These are phyloP conservation scores for Drosophila anomalata DNA, from an alignment of 2,888 invertebrate species.

Conservation along the genomic window DNA sequence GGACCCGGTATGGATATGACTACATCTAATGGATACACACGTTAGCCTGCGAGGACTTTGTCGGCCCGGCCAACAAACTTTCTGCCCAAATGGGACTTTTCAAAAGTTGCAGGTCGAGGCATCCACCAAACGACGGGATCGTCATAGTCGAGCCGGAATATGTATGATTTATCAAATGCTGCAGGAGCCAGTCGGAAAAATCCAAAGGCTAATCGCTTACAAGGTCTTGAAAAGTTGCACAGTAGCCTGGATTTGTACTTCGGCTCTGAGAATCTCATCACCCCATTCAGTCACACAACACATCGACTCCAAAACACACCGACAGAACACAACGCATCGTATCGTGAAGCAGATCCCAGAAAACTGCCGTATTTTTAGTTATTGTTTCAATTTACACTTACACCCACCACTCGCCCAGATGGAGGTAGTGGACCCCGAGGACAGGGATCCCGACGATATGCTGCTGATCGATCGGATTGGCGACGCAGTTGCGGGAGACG, in stretches of 20 bases:
- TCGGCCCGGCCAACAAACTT: constrained; percentile 25
- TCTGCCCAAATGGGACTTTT: constrained; percentile 28
- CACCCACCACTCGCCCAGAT: not conserved
- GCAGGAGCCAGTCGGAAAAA: no score
- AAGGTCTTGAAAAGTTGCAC: no score
- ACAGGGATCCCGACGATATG: not conserved
- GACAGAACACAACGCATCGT: constrained; percentile 17
- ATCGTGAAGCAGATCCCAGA: constrained; percentile 29
- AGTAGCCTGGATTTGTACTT: constrained; percentile 35
- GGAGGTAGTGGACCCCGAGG: not conserved
- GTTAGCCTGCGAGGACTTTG: not conserved
- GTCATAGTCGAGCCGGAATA: no score
- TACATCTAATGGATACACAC: constrained; percentile 66
- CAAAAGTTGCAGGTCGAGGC: constrained; percentile 7
- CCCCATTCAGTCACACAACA: constrained; percentile 1
- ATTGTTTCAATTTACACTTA: not conserved
- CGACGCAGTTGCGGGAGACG: constrained; percentile 20
- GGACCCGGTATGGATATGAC: constrained; percentile 55
- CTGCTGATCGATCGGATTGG: constrained; percentile 10
- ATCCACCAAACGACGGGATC: no score
- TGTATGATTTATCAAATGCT: no score
- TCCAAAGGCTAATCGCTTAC: no score
- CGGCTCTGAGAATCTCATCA: not conserved
- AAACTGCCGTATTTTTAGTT: constrained; percentile 63
- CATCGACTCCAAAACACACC: constrained; percentile 1